phyloP scores from a whole-genome alignment of 2,797 vertebrate genomes.

The Agapornis canus region DNA sequence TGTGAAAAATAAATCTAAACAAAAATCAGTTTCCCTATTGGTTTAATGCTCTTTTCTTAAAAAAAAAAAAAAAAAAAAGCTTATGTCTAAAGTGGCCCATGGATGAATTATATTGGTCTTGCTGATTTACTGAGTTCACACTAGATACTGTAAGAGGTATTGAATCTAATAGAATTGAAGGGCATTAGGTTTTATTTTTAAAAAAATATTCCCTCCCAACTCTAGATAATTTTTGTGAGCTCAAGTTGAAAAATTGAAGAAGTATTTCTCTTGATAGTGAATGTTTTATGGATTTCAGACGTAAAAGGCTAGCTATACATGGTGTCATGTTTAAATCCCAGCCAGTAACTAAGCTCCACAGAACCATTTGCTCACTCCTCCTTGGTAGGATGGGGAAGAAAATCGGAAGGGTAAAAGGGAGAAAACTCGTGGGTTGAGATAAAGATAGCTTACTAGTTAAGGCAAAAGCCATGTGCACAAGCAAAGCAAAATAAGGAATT shows the following conservation, averaged over 20 bases:
- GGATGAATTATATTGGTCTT: not conserved
- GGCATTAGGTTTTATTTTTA: no score
- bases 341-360: not conserved
- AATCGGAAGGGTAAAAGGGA: not conserved
- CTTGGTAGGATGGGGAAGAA: not conserved
- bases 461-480: not conserved
- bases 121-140: not conserved
- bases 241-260: not conserved
- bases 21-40: not conserved
- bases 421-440: not conserved
- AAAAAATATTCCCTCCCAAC: not conserved
- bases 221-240: not conserved
- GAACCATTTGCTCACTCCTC: not conserved
- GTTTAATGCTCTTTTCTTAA: not conserved
- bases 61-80: not conserved
- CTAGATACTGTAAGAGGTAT: not conserved
- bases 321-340: not conserved
- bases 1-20: not conserved
- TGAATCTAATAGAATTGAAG: not conserved
- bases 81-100: not conserved
- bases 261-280: not conserved
- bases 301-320: not conserved
- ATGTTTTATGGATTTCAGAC: not conserved
- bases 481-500: not conserved
- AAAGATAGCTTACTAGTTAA: not conserved